phyloP scores from a whole-genome alignment of 2,888 invertebrate species.

The Trichogramma evanescens region DNA sequence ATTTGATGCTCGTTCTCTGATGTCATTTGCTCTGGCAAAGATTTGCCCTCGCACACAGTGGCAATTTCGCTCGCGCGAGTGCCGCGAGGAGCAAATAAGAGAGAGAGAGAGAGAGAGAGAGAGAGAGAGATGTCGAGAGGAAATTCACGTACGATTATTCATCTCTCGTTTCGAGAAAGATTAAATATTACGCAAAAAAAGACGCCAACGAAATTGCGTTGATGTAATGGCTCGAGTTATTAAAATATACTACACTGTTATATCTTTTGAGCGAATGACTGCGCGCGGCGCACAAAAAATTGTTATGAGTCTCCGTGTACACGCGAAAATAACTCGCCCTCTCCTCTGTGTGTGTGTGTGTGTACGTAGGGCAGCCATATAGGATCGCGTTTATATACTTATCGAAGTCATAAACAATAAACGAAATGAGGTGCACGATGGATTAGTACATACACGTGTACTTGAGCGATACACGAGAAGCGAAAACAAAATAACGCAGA shows the following conservation, averaged over 20 bases:
- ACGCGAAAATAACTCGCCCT: too few relatives aligned
- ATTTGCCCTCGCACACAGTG: too few relatives aligned
- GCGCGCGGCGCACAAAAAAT: too few relatives aligned
- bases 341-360: too few relatives aligned
- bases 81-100: background rate
- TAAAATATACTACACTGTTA: background rate
- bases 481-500: too few relatives aligned
- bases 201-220: background rate
- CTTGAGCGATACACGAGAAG: background rate
- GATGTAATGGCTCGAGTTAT: background rate
- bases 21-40: too few relatives aligned
- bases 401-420: constrained; percentile 15
- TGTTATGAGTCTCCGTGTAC: too few relatives aligned
- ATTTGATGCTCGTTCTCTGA: too few relatives aligned
- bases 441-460: background rate
- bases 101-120: background rate
- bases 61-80: too few relatives aligned
- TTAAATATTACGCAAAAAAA: background rate
- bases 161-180: constrained; percentile 1
- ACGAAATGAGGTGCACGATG: background rate
- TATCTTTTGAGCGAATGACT: background rate
- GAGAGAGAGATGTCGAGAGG: background rate
- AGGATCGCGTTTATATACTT: background rate
- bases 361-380: too few relatives aligned
- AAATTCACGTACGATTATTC: constrained; percentile 4